A percentile compares a stretch with the other conserved stretches of the same genome.
Evolutionary conservation across 2,888 invertebrate species (phyloP).

Genomic region (Nomada lathburiana): DNA sequence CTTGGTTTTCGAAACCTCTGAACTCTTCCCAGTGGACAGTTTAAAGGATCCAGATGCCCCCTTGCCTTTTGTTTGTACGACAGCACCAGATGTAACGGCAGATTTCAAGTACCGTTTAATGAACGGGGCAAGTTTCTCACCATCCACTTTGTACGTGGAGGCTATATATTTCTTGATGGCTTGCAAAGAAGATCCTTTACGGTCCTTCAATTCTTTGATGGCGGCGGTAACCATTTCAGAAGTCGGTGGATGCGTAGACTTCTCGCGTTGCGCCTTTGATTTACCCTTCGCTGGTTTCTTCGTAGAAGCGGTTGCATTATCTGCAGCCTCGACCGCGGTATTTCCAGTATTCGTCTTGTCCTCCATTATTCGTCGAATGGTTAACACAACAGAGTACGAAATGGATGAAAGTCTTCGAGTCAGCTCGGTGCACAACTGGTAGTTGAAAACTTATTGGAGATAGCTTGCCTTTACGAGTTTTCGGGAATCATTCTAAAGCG

Average conservation of each 20-base stretch:
- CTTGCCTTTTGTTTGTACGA: slow-evolving; percentile 86
- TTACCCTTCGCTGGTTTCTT: slow-evolving; percentile 54
- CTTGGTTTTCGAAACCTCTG: slow-evolving; percentile 41
- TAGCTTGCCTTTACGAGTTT: too few relatives aligned
- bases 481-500: slow-evolving; percentile 8
- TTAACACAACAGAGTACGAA: background rate
- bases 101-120: slow-evolving; percentile 87
- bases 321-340: slow-evolving; percentile 27
- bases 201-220: slow-evolving; percentile 85
- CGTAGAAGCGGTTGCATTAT: slow-evolving; percentile 35
- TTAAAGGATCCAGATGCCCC: slow-evolving; percentile 86
- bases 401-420: background rate
- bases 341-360: slow-evolving; percentile 23
- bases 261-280: slow-evolving; percentile 75
- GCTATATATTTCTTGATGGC: slow-evolving; percentile 88
- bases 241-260: slow-evolving; percentile 85
- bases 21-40: slow-evolving; percentile 75
- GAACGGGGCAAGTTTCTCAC: slow-evolving; percentile 86
- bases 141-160: slow-evolving; percentile 87
- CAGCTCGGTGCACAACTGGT: background rate
- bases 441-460: too few relatives aligned
- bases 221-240: slow-evolving; percentile 87
- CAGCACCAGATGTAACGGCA: slow-evolving; percentile 85
- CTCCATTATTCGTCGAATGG: slow-evolving; percentile 21
- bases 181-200: slow-evolving; percentile 86